These are phyloP conservation scores for Rallus limicola DNA, from an alignment of 2,113 vertebrate species.

Conservation along the genomic window DNA sequence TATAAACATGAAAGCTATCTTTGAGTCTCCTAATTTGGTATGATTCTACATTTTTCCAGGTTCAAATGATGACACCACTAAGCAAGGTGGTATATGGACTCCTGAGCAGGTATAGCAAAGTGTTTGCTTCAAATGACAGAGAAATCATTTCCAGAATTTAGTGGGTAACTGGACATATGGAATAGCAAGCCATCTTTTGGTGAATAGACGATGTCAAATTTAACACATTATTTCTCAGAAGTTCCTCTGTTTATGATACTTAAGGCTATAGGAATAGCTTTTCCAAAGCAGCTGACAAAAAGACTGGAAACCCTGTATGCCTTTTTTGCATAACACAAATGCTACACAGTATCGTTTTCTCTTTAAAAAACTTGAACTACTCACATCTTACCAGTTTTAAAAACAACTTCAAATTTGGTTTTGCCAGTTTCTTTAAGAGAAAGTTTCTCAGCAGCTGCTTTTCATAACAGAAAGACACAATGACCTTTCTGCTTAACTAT, in stretches of 20 bases:
- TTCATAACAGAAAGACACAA: not conserved
- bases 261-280: not conserved
- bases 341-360: not conserved
- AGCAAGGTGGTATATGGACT: not conserved
- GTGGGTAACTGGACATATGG: not conserved
- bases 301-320: not conserved
- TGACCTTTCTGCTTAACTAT: slow-evolving; percentile 46
- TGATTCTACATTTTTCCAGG: not conserved
- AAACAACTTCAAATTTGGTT: not conserved
- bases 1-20: not conserved
- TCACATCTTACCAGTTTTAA: not conserved
- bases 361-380: not conserved
- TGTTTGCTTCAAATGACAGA: not conserved
- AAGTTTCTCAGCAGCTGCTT: not conserved
- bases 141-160: not conserved
- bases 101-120: not conserved
- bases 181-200: not conserved
- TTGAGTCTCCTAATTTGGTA: not conserved
- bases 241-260: not conserved
- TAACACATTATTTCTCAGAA: not conserved
- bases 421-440: not conserved
- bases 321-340: not conserved
- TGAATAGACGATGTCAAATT: not conserved
- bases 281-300: not conserved
- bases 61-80: not conserved